Conservation (phyloP, 2,797 vertebrate species). For the Lithobates pipiens region DNA sequence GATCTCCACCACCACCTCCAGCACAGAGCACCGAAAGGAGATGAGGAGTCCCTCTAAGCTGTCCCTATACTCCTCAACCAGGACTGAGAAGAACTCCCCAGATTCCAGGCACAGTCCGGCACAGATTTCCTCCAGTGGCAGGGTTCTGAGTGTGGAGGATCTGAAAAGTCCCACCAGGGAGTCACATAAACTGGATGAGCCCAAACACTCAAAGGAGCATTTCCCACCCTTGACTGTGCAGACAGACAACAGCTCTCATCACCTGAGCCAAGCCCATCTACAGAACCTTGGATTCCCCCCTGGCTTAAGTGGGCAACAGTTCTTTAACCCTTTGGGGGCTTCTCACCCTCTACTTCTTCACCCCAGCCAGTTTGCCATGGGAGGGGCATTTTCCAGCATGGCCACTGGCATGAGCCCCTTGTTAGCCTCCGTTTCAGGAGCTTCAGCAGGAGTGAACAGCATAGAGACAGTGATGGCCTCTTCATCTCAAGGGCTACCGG, state of each 20-base stretch:
- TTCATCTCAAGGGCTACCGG: conserved; percentile 87
- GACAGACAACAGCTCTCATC: conserved; percentile 84
- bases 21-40: conserved; percentile 79
- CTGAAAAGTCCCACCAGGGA: conserved; percentile 83
- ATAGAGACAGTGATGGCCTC: conserved; percentile 90
- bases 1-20: conserved; percentile 87
- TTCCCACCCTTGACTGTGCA: conserved; percentile 89
- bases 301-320: conserved; percentile 89
- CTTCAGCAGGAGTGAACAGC: conserved; percentile 83
- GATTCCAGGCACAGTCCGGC: conserved; percentile 92
- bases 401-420: conserved; percentile 91
- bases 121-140: conserved; percentile 85
- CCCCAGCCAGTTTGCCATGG: conserved; percentile 95
- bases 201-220: conserved; percentile 85
- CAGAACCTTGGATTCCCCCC: conserved; percentile 92
- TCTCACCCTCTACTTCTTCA: conserved; percentile 93
- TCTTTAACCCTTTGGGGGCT: conserved; percentile 89
- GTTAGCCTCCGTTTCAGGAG: conserved; percentile 88
- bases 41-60: conserved; percentile 78
- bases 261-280: conserved; percentile 83
- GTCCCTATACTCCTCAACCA: conserved; percentile 69
- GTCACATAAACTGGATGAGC: conserved; percentile 83
- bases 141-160: conserved; percentile 78
- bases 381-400: conserved; percentile 95
- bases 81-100: conserved; percentile 84